Evolutionary conservation across 2,888 invertebrate species (phyloP).

Genomic region (Phasia obesa): DNA sequence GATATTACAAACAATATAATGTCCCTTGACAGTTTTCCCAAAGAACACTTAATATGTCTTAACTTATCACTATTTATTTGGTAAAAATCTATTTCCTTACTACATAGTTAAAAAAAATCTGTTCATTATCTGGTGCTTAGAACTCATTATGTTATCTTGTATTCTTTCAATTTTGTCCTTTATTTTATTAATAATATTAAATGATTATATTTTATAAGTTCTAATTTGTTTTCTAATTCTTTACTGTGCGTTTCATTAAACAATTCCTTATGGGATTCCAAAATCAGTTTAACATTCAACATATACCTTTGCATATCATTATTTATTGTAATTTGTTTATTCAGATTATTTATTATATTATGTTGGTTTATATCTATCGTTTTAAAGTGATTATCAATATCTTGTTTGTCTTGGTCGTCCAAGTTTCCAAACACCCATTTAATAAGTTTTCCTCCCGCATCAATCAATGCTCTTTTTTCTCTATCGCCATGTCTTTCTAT

Average conservation of each 20-base stretch:
- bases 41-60: constrained; percentile 7
- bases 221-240: constrained; percentile 3
- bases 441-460: constrained; percentile 3
- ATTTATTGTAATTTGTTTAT: constrained; percentile 7
- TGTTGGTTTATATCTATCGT: constrained; percentile 6
- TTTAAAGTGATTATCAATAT: no score
- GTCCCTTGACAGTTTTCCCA: constrained; percentile 14
- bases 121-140: constrained; percentile 17
- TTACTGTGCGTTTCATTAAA: constrained; percentile 24
- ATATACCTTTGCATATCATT: constrained; percentile 13
- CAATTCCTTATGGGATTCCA: constrained; percentile 19
- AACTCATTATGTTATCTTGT: constrained; percentile 21
- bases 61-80: constrained; percentile 14
- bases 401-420: neutral
- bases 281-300: constrained; percentile 17
- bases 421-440: constrained; percentile 15
- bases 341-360: neutral
- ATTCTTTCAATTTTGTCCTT: no score
- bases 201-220: constrained; percentile 17
- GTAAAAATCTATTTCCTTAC: constrained; percentile 16
- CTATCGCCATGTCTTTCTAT: neutral
- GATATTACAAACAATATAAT: constrained; percentile 21
- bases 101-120: constrained; percentile 13
- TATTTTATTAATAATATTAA: neutral
- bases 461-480: constrained; percentile 13